Evolutionary conservation across 2,888 invertebrate genomes (phyloP), one percentile per base, ranked within the genome.

Genomic region (Erebia epiphron): DNA sequence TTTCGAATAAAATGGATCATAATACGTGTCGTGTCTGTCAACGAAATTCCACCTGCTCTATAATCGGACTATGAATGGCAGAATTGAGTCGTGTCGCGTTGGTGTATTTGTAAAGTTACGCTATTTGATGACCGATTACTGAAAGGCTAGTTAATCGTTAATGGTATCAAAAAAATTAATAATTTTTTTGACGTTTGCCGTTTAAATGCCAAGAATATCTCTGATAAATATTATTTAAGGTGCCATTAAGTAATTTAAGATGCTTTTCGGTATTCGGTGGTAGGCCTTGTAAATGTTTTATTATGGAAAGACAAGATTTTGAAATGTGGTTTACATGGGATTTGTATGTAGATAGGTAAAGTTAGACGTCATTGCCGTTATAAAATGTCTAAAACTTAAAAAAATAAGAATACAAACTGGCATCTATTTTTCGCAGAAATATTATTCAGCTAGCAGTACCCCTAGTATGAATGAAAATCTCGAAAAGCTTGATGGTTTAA

Each of bases 261-360:
- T 2, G 18, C 2, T 18, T 54, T 54, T 54, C 18, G 18, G 54
- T 10, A 54, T 10, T 18, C 18, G 54, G 54, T 1, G 16, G n/a
- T 52, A 10, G 18, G 18, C 54, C 14, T 50, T 16, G 16, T 16
- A 18, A 18, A 54, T 18, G 16, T 18, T 75, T 71, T 78, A 78
- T 73, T 69, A 75, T 69, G 61, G 78, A 75, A 76, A 78, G 75
- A 76, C 75, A 76, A 75, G 78, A 75, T 78, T 76, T 75, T 77
- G 78, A 75, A 72, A 76, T 71, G 77, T 76, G 79, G 77, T 78
- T 75, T 77, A 78, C 76, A 78, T 74, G 75, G 75, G 80, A 83
- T 82, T 80, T 75, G 79, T 85, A 85, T 79, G 82, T 82, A 83
- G 78, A 75, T 78, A 79, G 79, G 79, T 76, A 73, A 76, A 75